phyloP scores from a whole-genome alignment of 2,797 vertebrate genomes.

The Phoebastria nigripes region DNA sequence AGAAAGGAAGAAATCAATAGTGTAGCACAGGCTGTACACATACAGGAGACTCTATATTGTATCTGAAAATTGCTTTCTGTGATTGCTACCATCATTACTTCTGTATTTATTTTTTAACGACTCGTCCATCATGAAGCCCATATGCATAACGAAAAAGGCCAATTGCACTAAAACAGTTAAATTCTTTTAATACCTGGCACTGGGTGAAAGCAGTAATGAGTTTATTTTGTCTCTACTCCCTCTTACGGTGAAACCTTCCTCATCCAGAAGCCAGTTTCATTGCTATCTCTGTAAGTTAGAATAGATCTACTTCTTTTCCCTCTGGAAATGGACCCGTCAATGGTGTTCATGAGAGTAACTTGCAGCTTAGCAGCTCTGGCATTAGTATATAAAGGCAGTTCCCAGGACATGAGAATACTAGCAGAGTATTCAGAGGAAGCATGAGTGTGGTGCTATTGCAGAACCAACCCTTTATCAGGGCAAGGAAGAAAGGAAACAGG shows the following conservation, averaged over 20 bases:
- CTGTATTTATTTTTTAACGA: slow-evolving; percentile 51
- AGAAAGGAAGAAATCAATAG: slow-evolving; percentile 66
- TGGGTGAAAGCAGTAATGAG: slow-evolving; percentile 19
- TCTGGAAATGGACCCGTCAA: not conserved
- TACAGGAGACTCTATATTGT: slow-evolving; percentile 46
- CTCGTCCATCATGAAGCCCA: slow-evolving; percentile 10
- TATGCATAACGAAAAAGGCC: slow-evolving; percentile 21
- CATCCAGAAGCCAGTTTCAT: slow-evolving; percentile 1
- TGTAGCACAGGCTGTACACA: slow-evolving; percentile 29
- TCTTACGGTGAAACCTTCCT: not conserved
- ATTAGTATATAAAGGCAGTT: not conserved
- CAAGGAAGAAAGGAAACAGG: not conserved
- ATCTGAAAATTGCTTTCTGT: slow-evolving; percentile 57
- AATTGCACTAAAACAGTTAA: slow-evolving; percentile 42
- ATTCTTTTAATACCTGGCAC: not conserved
- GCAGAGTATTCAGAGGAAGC: not conserved
- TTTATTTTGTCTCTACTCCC: slow-evolving; percentile 21
- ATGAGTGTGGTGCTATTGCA: not conserved
- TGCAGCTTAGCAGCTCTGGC: not conserved
- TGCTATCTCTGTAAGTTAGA: not conserved
- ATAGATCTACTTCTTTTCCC: slow-evolving; percentile 9
- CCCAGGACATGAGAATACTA: not conserved
- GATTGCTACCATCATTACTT: slow-evolving; percentile 55
- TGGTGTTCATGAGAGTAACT: not conserved
- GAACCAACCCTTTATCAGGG: not conserved